Base-by-base conservation (phyloP, 2,888 invertebrate species). In the Cyclophora punctaria region DNA sequence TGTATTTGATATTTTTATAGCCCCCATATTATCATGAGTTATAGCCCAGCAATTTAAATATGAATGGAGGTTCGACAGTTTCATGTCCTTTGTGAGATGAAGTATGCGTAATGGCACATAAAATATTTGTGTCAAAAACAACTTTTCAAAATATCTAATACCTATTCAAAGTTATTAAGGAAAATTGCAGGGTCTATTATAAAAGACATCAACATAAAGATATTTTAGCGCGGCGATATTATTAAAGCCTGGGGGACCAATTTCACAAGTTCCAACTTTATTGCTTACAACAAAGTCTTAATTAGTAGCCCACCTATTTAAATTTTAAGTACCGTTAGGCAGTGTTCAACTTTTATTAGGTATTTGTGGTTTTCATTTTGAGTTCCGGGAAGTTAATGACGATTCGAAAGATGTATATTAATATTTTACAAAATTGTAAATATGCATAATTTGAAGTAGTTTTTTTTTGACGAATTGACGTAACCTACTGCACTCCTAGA, bases 1-100 rank as follows among this genome's bases (percentile, higher is more conserved):
- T 83, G 82, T 79, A 77, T 80, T 80, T 82, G 82, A 85, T 84
- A 83, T 83, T 85, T 85, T 86, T 84, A 83, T 81, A 72, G 80
- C 77, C 64, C 75, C 71, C 72, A 78, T 73, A 80, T 80, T 80
- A 83, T 75, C 73, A 73, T 80, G 85, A 85, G 78, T 83, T 83
- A 85, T 80, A 74, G 80, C 77, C 60, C 70, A 69, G 71, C 73
- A 73, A 82, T 80, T 83, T 81, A 74, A 83, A 85, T 83, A 77
- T 82, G 77, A 83, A 82, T 78, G 75, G 76, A 69, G 73, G 69
- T 77, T 77, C 75, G 77, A 78, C 77, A 75, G 70, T 79, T 80
- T 76, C 72, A 75, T 75, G 69, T 72, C 69, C 67, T 60, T 69
- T 64, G 60, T 58, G 65, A 69, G 69, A 69, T 66, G 66, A 69